Percentiles rank a stretch among this genome's conserved stretches.
phyloP scores from a whole-genome alignment of 2,888 invertebrate genomes.

The Biston betularia region DNA sequence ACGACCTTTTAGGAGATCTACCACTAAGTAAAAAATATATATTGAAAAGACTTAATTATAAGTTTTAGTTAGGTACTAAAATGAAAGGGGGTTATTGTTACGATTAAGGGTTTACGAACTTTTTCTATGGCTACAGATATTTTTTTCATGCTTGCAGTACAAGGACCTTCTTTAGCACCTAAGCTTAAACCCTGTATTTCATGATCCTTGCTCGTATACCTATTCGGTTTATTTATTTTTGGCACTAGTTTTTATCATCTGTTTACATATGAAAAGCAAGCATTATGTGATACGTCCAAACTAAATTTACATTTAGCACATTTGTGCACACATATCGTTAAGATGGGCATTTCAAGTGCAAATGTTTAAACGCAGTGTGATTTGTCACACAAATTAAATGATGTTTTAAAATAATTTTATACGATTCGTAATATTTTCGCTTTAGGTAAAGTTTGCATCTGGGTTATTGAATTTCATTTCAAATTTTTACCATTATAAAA shows the following conservation, averaged over 20 bases:
- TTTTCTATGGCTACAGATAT: not conserved
- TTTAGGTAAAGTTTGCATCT: not conserved
- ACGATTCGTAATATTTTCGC: constrained; percentile 3
- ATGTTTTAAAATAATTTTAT: constrained; percentile 14
- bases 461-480: not conserved
- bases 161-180: no score
- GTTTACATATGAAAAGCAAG: constrained; percentile 7
- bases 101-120: no score
- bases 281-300: constrained; percentile 3
- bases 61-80: no score
- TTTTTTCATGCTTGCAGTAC: not conserved
- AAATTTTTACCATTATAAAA: not conserved
- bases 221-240: constrained; percentile 6
- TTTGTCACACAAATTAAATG: constrained; percentile 17
- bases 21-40: no score
- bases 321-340: constrained; percentile 14
- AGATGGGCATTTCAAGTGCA: constrained; percentile 14
- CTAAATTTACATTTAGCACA: not conserved
- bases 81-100: no score
- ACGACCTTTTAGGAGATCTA: no score
- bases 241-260: constrained; percentile 3
- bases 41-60: no score
- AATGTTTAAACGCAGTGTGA: constrained; percentile 21
- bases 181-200: not conserved
- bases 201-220: not conserved